Base-by-base conservation (phyloP, 2,888 invertebrate genomes). In the Himalopsyche kuldschensis region DNA sequence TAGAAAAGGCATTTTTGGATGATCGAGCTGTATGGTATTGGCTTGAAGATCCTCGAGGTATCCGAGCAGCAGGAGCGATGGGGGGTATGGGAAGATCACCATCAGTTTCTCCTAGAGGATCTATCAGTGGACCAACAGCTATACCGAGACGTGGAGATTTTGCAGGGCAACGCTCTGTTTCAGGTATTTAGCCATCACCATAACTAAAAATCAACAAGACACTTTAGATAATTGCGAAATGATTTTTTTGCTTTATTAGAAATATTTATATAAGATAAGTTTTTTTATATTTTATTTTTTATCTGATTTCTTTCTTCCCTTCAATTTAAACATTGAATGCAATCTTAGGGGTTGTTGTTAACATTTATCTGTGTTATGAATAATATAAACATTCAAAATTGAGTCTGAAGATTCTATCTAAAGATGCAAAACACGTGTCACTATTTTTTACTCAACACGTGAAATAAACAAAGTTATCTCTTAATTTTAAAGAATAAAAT, bases 11-110 rank as follows among this genome's bases (percentile, higher is more conserved):
- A 3, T 96, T 97, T 88, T 93, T 97, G 35, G 96, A 97, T 88
- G 97, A 97, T 89, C 94, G 96, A 83, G 96, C 97, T 0, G 95
- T 96, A 77, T 98, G 97, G 97, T 98, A 97, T 91, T 94, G 96
- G 8, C 90, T 97, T 80, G 97, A 97, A 88, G 97, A 97, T 89
- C 95, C 96, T 0, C 91, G 94, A 85, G 93, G 94, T 81, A 89
- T 96, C 78, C 92, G 95, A n/a, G 89, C 89, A 0, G 87, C 87
- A 6, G 85, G 87, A 8, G 89, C 89, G 84, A 89, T 89, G 82
- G 93, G 93, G 24, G 27, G 55, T 24, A 95, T 95, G 86, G 89
- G 93, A 24, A 95, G 95, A 86, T 95, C 95, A 0, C 96, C 96
- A 0, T 94, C 94, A 88, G 94, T 94, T 0, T 96, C 96, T 0